phyloP scores from a whole-genome alignment of 2,797 vertebrate species.

The Limosa lapponica region DNA sequence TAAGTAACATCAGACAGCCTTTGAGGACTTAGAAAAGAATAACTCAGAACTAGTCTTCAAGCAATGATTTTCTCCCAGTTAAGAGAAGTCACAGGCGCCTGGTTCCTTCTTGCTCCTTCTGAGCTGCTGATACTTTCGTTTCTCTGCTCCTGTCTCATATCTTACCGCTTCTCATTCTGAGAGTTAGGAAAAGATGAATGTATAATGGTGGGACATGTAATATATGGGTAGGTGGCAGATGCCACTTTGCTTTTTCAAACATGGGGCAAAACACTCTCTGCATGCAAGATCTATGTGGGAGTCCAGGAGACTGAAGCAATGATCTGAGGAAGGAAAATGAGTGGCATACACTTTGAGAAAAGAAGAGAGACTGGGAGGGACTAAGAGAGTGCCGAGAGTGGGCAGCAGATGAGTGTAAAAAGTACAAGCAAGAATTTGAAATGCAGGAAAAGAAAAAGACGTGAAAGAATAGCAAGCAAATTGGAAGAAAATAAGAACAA shows the following conservation, averaged over 20 bases:
- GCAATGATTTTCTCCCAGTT: not conserved
- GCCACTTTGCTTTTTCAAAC: not conserved
- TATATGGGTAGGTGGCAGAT: accelerated
- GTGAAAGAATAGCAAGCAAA: not conserved
- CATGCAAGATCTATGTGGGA: not conserved
- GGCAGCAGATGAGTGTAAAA: not conserved
- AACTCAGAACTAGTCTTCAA: not conserved
- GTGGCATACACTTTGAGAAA: not conserved
- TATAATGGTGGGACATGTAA: not conserved
- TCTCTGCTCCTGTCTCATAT: not conserved
- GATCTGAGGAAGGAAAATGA: not conserved
- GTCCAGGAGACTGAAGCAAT: not conserved
- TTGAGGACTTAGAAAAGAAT: not conserved
- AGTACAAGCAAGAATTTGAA: not conserved
- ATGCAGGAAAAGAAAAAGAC: not conserved
- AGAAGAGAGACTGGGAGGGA: not conserved
- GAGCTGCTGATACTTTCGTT: not conserved
- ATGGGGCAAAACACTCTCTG: not conserved
- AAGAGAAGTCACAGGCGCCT: not conserved
- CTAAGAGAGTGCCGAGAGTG: not conserved
- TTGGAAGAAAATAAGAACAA: not conserved
- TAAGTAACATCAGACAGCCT: not conserved
- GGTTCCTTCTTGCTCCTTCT: not conserved
- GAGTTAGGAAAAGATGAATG: not conserved
- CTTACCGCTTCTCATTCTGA: not conserved